Evolutionary conservation across 2,888 invertebrate species (phyloP).

Genomic region (Trissolcus japonicus): DNA sequence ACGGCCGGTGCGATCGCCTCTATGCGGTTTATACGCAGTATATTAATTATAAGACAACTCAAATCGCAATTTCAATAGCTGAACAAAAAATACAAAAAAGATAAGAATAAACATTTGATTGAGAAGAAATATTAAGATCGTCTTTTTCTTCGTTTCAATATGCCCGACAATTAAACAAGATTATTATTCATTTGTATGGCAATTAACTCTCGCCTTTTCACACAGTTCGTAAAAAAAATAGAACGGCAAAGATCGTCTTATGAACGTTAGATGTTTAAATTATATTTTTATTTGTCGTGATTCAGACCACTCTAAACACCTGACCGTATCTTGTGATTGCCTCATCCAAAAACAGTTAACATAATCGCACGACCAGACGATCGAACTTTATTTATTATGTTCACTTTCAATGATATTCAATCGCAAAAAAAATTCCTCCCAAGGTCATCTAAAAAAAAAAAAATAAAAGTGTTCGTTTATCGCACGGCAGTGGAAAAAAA

Average conservation of each 20-base stretch:
- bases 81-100: background rate
- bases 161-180: slow-evolving; percentile 66
- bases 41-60: background rate
- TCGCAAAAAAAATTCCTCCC: no score
- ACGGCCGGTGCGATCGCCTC: no score
- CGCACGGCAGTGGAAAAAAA: no score
- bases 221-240: slow-evolving; percentile 39
- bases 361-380: background rate
- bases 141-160: slow-evolving; percentile 61
- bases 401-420: background rate
- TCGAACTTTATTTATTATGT: background rate
- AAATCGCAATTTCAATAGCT: background rate
- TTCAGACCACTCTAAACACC: slow-evolving; percentile 16
- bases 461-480: no score
- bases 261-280: slow-evolving; percentile 44
- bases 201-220: slow-evolving; percentile 68
- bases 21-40: background rate
- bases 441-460: no score
- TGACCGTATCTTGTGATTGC: no score
- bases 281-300: slow-evolving; percentile 26
- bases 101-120: slow-evolving; percentile 31
- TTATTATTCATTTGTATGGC: slow-evolving; percentile 72
- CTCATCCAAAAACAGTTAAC: no score
- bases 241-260: slow-evolving; percentile 36
- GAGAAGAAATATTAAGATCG: slow-evolving; percentile 70